Base-by-base conservation (phyloP, 1,140 invertebrate species). In the Ostrea edulis region DNA sequence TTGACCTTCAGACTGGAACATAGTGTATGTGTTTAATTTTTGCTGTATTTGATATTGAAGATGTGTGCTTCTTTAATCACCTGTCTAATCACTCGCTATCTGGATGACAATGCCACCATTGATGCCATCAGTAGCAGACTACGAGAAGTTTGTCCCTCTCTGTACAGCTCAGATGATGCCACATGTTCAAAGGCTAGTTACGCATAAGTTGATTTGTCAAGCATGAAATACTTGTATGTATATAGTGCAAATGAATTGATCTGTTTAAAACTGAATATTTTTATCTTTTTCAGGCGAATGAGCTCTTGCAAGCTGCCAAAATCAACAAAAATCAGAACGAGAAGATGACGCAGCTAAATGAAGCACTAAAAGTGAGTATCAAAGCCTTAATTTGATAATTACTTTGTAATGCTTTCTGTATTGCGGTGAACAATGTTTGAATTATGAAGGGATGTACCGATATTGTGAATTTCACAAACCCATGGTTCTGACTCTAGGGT, bases 161-260 rank as follows among this genome's bases (percentile, higher is more conserved):
- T 99, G 0, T 99, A 99, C 93, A 97, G 97, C 91, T 97, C 97
- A 92, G 99, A 99, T 96, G 99, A 99, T 96, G 98, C 98, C 22
- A 97, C 98, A 54, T 98, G 97, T 94, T 97, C 98, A 25, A 98
- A 99, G 96, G 97, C 97, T 95, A 93, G 91, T 35, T n/a, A 62
- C 0, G 3, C 20, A 4, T n/a, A 7, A 62, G n/a, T 65, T 44
- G 5, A n/a, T 54, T 17, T 9, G n/a, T 62, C 58, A 14, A 20
- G 58, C 9, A 62, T 11, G 58, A 20, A 20, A 20, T 62, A 62
- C n/a, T n/a, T n/a, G n/a, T 14, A 62, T 62, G 5, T n/a, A 0
- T 62, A 7, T 62, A 62, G n/a, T 14, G 12, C 17, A 20, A 20
- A 20, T 0, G n/a, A 77, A 77, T 77, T 35, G 14, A 7, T 44